Conservation (phyloP, 2,113 vertebrate species). For the Bucco capensis region DNA sequence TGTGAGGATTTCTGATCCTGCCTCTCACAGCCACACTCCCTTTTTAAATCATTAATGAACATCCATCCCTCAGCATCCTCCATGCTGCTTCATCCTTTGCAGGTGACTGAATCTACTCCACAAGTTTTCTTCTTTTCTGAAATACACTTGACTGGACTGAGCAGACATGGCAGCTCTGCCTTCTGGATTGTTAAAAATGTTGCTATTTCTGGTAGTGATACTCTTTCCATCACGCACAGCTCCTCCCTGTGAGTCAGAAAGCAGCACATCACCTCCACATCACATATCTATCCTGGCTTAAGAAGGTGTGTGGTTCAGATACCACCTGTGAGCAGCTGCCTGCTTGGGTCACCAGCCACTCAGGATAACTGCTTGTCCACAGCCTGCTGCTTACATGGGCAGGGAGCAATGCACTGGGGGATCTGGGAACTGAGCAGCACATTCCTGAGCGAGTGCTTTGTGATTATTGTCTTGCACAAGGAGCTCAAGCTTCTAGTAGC, state of each 20-base stretch:
- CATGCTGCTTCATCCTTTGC: background rate
- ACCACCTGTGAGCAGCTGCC: background rate
- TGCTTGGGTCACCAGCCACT: background rate
- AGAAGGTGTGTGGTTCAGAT: background rate
- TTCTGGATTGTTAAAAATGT: background rate
- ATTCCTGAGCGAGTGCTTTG: fast-evolving
- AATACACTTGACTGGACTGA: background rate
- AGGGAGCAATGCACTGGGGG: background rate
- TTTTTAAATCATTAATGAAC: background rate
- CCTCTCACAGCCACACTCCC: background rate
- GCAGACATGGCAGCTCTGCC: background rate
- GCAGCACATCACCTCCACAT: background rate
- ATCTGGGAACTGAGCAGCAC: background rate
- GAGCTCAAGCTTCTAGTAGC: background rate
- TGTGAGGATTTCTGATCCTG: background rate
- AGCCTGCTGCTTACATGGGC: background rate
- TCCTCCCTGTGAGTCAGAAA: background rate
- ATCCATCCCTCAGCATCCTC: background rate
- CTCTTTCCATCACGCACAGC: background rate
- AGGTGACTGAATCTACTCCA: background rate
- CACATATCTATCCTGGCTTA: background rate
- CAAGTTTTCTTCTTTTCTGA: background rate
- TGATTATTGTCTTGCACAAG: background rate
- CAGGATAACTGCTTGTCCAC: background rate
- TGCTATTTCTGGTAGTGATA: background rate